Evolutionary conservation across 2,888 invertebrate species (phyloP).

Genomic region (Epistrophe grossulariae): DNA sequence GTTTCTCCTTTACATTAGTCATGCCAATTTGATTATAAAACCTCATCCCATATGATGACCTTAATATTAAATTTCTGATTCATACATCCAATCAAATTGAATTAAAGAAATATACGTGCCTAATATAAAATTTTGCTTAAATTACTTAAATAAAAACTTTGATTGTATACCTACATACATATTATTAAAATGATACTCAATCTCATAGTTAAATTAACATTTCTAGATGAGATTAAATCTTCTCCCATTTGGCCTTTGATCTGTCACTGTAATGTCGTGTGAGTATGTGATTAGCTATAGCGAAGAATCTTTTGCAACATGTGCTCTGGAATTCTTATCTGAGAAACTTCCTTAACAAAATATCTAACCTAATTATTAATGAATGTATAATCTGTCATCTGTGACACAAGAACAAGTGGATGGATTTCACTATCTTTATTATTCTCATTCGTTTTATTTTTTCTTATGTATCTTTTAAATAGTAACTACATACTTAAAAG

Average conservation of each 20-base stretch:
- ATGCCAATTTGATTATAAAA: slow-evolving; percentile 8
- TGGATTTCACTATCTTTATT: slow-evolving; percentile 3
- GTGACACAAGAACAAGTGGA: neutral
- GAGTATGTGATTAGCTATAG: neutral
- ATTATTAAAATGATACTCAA: slow-evolving; percentile 7
- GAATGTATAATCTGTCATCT: slow-evolving; percentile 26
- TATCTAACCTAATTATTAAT: slow-evolving; percentile 31
- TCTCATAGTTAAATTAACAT: slow-evolving; percentile 22
- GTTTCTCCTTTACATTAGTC: slow-evolving; percentile 17
- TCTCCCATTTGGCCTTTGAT: slow-evolving; percentile 8
- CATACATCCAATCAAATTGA: slow-evolving; percentile 22
- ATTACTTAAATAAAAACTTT: slow-evolving; percentile 4
- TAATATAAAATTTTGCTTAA: slow-evolving; percentile 1
- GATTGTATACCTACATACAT: neutral
- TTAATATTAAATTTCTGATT: slow-evolving; percentile 26
- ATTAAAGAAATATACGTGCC: slow-evolving; percentile 6
- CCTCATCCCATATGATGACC: slow-evolving; percentile 5
- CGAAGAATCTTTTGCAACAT: slow-evolving; percentile 10
- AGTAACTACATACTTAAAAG: slow-evolving; percentile 5
- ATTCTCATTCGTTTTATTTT: slow-evolving; percentile 10
- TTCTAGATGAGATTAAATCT: neutral
- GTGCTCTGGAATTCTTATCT: slow-evolving; percentile 13
- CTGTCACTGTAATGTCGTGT: neutral
- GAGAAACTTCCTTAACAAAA: slow-evolving; percentile 18
- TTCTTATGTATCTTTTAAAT: neutral